Evolutionary conservation across 2,113 vertebrate species (phyloP), one percentile per base, ranked within the genome.

Genomic region (Trachemys scripta): DNA sequence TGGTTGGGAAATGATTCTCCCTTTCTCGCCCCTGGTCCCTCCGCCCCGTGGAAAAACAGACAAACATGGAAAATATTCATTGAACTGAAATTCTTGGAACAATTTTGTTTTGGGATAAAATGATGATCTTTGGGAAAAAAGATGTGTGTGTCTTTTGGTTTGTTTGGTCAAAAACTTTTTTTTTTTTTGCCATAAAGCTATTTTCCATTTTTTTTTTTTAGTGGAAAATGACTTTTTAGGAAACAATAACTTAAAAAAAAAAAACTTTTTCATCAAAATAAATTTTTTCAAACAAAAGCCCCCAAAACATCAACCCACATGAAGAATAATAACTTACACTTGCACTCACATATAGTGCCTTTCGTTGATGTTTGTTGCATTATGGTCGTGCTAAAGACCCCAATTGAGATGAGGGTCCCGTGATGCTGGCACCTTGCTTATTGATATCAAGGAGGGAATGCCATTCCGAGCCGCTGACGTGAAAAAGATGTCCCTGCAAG

Each of bases 371-470:
- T 82, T 53, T 94, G 54, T 69, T 95, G 53, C 84, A 79, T 89
- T 47, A 80, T 31, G 85, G 47, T 2, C 1, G 51, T 47, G 59
- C 94, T 93, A 94, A 81, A 3, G 27, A 19, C 88, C 91, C 80
- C 84, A 0, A 47, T 51, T 87, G 92, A 84, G 17, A 35, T 38
- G 88, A 57, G 83, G 19, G 35, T 5, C 79, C 69, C 59, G 3
- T 22, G 85, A n/a, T 79, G 79, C 83, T 62, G 75, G 9, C 87
- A 31, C 76, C 19, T 53, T 31, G 47, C 85, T 79, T 69, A 10
- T 19, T 25, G 69, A 78, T 80, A 79, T 82, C 50, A 85, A 62
- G 82, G 5, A 69, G 38, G 51, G 53, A 95, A 92, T 92, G 88
- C 86, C 86, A 76, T 84, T 76, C 84, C 90, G 82, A 22, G 87